Evolutionary conservation across 2,113 vertebrate species (phyloP).

Genomic region (Uropsilus gracilis): DNA sequence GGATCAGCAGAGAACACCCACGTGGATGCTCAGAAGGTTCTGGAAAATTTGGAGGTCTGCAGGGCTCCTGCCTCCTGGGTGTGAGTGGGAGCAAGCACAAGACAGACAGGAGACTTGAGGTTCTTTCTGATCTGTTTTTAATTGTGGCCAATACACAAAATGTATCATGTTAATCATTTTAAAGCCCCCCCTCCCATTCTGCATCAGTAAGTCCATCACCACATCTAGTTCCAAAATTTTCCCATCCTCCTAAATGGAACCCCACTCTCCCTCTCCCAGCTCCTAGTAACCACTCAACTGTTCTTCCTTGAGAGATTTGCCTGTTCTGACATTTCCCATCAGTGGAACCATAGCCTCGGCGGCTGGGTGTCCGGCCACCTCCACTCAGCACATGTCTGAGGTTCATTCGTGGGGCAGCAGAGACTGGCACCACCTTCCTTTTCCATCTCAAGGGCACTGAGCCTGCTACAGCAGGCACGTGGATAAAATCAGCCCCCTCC

Average conservation of each 20-base stretch:
- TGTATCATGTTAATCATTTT: neutral
- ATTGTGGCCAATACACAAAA: neutral
- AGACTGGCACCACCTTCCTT: neutral
- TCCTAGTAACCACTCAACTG: neutral
- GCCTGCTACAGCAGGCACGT: neutral
- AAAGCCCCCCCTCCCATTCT: too few species aligned
- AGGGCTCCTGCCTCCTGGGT: neutral
- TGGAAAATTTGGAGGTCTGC: neutral
- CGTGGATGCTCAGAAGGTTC: neutral
- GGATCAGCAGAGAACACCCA: neutral
- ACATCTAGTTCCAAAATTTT: neutral
- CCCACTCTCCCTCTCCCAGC: neutral
- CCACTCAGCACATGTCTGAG: too few species aligned
- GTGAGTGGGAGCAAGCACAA: accelerated
- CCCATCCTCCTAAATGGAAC: neutral
- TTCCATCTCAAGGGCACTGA: neutral
- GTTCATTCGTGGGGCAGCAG: accelerated
- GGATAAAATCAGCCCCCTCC: neutral
- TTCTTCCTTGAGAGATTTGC: neutral
- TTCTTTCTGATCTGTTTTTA: neutral
- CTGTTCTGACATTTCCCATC: neutral
- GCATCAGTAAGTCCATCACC: neutral
- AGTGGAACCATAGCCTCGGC: too few species aligned
- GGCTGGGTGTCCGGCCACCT: neutral
- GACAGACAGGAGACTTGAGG: neutral